Conservation (phyloP, 2,888 invertebrate genomes). For the Lucinisca nassula region DNA sequence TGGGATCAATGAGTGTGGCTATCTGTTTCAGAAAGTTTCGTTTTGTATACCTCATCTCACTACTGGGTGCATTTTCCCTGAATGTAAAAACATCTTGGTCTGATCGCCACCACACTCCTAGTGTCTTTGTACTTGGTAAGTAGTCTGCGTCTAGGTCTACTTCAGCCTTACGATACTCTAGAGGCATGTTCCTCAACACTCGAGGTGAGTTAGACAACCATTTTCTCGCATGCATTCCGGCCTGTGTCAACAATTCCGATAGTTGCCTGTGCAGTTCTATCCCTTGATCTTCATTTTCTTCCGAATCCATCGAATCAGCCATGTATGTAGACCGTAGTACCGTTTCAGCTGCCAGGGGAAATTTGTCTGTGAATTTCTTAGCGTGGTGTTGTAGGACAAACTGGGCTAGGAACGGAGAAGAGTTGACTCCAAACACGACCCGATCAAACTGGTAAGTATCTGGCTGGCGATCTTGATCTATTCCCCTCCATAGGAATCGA, state of each 20-base stretch:
- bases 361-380: background rate
- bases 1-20: conserved; percentile 80
- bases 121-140: conserved; percentile 41
- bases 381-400: conserved; percentile 62
- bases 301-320: conserved; percentile 49
- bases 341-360: too few species aligned
- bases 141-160: too few species aligned
- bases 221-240: conserved; percentile 46
- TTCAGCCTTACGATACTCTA: too few species aligned
- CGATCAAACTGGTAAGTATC: conserved; percentile 58
- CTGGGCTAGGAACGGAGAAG: conserved; percentile 67
- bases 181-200: too few species aligned
- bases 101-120: conserved; percentile 59
- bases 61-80: background rate
- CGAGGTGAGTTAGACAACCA: conserved; percentile 59
- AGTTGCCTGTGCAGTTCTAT: conserved; percentile 58
- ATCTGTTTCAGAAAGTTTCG: conserved; percentile 67
- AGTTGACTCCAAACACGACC: conserved; percentile 69
- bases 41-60: conserved; percentile 69
- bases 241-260: conserved; percentile 1
- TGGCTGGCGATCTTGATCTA: conserved; percentile 10
- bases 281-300: conserved; percentile 26
- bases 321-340: too few species aligned
- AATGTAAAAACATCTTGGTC: conserved; percentile 50
- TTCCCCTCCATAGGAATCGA: conserved; percentile 52